Base-by-base conservation (phyloP, 2,888 invertebrate species). In the Boloria selene region DNA sequence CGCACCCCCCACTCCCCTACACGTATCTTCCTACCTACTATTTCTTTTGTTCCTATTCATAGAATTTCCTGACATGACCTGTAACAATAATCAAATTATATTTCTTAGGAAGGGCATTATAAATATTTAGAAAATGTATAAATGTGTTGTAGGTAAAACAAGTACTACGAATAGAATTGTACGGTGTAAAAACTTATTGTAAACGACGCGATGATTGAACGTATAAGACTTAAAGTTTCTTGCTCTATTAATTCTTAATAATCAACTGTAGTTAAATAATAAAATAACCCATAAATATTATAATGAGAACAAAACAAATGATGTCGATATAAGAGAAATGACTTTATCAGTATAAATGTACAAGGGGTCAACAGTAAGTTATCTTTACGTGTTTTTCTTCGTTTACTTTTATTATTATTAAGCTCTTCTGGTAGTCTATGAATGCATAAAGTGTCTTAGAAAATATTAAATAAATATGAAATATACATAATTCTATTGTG, bases 41-140 rank as follows among this genome's bases (percentile, higher is more conserved):
- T 79, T 80, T 84, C 88, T 89, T 89, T 89, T 90, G 90, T 89
- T 90, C 86, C 87, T 84, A 88, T 77, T 77, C 77, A 74, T 76
- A 77, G 77, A 77, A 77, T 75, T 77, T 72, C 71, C 76, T 75
- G 73, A 75, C 75, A 74, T 72, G 75, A 77, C 76, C 76, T 76
- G 73, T 86, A 88, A 87, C 85, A 88, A 90, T 87, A 85, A 90
- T 85, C 85, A 80, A 87, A 86, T 85, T 77, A 74, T 72, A 70
- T 70, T 72, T 73, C 74, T 69, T 71, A 69, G 74, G 71, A 75
- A 74, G 62, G 67, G 67, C 66, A 65, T 65, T 64, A 72, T 75
- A 67, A 62, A 62, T 66, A 54, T 64, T 70, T 68, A 54, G 26
- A 50, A 60, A 52, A 62, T 61, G 65, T 61, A 62, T 13, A n/a